phyloP scores from a whole-genome alignment of 2,888 invertebrate genomes.

The Mimumesa dahlbomi region DNA sequence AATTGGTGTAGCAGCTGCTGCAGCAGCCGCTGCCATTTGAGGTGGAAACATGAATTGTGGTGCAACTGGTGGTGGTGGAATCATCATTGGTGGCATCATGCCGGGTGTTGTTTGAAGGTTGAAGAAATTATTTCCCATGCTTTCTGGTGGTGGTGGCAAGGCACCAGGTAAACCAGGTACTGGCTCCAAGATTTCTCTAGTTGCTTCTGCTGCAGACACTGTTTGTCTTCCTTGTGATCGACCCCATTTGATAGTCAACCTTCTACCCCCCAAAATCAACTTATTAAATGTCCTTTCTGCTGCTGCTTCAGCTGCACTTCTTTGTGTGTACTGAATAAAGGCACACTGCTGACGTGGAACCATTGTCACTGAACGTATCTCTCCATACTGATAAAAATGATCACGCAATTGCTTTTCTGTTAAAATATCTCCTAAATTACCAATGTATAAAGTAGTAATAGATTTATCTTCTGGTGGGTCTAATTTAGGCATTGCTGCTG shows the following conservation, averaged over 20 bases:
- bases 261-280: conserved; percentile 90
- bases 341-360: conserved; percentile 97
- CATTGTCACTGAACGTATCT: conserved; percentile 95
- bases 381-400: conserved; percentile 99
- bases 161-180: conserved; percentile 90
- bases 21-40: conserved; percentile 79
- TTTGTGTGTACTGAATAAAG: conserved; percentile 96
- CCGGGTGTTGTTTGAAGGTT: conserved; percentile 81
- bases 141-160: conserved; percentile 84
- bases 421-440: conserved; percentile 93
- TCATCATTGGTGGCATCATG: conserved; percentile 78
- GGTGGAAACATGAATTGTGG: conserved; percentile 80
- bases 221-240: conserved; percentile 92
- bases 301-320: conserved; percentile 95
- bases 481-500: conserved; percentile 95
- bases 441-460: conserved; percentile 98
- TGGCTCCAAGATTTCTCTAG: conserved; percentile 85
- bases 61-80: conserved; percentile 81
- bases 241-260: conserved; percentile 99
- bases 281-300: conserved; percentile 98
- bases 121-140: conserved; percentile 86
- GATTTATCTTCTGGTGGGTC: conserved; percentile 97
- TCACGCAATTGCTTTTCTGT: conserved; percentile 96
- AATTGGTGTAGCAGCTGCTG: conserved; percentile 80
- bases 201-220: conserved; percentile 80